Conservation (phyloP, 2,888 invertebrate species). For the Cyclophora albipunctata region DNA sequence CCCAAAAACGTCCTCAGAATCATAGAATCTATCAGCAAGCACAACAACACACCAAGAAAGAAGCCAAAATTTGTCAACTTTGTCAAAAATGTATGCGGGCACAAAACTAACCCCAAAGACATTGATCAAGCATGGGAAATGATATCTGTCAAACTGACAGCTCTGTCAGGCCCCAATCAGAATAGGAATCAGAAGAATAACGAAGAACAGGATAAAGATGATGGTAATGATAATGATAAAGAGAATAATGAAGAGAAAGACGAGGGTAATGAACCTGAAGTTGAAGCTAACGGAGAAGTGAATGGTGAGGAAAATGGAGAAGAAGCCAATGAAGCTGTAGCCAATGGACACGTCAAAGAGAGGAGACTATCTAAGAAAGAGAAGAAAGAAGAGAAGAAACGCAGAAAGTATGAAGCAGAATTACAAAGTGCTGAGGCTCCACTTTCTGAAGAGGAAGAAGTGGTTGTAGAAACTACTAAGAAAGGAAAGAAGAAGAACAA, state of each 20-base stretch:
- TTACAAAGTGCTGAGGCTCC: slow-evolving; percentile 49
- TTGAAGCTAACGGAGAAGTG: slow-evolving; percentile 18
- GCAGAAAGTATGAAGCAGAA: slow-evolving; percentile 65
- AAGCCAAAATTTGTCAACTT: slow-evolving; percentile 89
- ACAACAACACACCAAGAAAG: slow-evolving; percentile 90
- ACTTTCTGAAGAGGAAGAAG: slow-evolving; percentile 36
- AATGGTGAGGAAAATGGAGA: slow-evolving; percentile 22
- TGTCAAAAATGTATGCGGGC: slow-evolving; percentile 77
- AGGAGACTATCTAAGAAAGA: slow-evolving; percentile 62
- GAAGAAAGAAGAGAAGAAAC: slow-evolving; percentile 64
- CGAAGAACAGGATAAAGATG: slow-evolving; percentile 10
- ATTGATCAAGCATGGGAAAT: slow-evolving; percentile 82
- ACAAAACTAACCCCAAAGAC: slow-evolving; percentile 71
- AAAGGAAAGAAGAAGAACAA: slow-evolving; percentile 65
- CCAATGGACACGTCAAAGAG: slow-evolving; percentile 23
- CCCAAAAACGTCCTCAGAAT: slow-evolving; percentile 75
- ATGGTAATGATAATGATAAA: slow-evolving; percentile 12
- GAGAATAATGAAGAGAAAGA: slow-evolving; percentile 16
- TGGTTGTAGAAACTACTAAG: slow-evolving; percentile 34
- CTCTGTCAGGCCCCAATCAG: slow-evolving; percentile 51
- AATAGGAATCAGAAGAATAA: slow-evolving; percentile 25
- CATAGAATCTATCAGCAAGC: slow-evolving; percentile 80
- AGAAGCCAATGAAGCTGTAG: slow-evolving; percentile 13
- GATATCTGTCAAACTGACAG: slow-evolving; percentile 71
- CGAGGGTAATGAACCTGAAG: slow-evolving; percentile 18